Conservation (phyloP, 2,888 invertebrate genomes). For the Liposcelis brunnea region DNA sequence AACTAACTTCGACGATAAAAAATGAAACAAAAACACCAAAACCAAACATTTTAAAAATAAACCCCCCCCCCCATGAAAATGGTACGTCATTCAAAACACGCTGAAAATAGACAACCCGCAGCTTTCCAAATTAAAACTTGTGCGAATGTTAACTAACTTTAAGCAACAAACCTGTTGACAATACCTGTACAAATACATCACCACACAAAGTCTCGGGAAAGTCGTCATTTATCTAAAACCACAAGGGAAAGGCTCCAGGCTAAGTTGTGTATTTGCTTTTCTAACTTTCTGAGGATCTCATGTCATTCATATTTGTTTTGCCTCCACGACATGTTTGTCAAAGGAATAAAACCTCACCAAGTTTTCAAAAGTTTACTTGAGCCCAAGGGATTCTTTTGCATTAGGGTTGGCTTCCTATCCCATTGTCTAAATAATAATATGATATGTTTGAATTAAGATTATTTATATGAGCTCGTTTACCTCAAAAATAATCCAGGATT, state of each 20-base stretch:
- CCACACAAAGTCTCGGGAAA: neutral
- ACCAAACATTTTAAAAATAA: no score
- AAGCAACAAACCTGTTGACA: constrained; percentile 5
- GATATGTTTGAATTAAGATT: constrained; percentile 1
- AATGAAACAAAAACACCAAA: no score
- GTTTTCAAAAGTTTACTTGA: constrained; percentile 3
- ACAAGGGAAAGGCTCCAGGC: constrained; percentile 4
- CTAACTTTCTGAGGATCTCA: constrained; percentile 6
- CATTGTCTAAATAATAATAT: constrained; percentile 7
- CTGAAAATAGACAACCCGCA: no score
- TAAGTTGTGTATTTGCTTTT: neutral
- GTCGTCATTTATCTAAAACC: constrained; percentile 7
- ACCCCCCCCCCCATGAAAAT: no score
- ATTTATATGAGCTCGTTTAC: neutral
- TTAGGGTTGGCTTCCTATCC: neutral
- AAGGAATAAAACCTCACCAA: constrained; percentile 8
- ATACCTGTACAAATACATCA: neutral
- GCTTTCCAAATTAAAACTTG: no score
- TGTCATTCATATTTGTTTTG: constrained; percentile 9
- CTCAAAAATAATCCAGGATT: no score
- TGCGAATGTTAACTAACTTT: no score
- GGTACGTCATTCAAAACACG: no score
- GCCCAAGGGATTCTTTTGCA: neutral
- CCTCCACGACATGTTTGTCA: constrained; percentile 8
- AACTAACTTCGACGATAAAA: no score